phyloP scores from a whole-genome alignment of 2,888 invertebrate species.

The Lordiphosa andalusiaca region DNA sequence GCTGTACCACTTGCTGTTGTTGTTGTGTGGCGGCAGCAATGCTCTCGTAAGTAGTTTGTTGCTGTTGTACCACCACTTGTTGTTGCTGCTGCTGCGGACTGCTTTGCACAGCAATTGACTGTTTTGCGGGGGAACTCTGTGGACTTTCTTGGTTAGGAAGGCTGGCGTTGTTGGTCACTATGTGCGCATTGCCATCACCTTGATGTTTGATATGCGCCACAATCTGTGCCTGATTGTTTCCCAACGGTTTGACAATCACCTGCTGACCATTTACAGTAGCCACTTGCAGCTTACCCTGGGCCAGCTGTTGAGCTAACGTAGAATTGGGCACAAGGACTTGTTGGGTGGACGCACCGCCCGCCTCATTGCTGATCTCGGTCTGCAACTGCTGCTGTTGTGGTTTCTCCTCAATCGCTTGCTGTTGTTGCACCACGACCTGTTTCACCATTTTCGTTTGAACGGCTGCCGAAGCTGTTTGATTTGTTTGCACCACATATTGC shows the following conservation, averaged over 20 bases:
- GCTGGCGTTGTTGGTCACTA: conserved; percentile 77
- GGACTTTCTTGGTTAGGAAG: conserved; percentile 63
- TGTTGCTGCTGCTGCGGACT: conserved; percentile 39
- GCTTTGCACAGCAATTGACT: conserved; percentile 9
- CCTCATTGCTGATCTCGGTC: conserved; percentile 75
- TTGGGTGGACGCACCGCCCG: conserved; percentile 60
- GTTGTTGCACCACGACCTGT: conserved; percentile 65
- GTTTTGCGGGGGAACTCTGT: conserved; percentile 50
- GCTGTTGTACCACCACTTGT: conserved; percentile 38
- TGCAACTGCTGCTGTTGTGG: conserved; percentile 26
- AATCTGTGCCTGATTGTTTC: conserved; percentile 89
- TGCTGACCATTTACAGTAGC: conserved; percentile 93
- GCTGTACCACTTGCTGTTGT: conserved; percentile 32
- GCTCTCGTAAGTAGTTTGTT: conserved; percentile 24
- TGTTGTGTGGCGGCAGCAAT: conserved; percentile 30
- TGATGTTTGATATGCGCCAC: conserved; percentile 87
- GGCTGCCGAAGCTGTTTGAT: conserved; percentile 29
- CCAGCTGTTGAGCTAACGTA: conserved; percentile 89
- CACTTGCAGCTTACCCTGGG: conserved; percentile 90
- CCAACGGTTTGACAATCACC: conserved; percentile 89
- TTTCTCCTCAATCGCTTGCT: conserved; percentile 54
- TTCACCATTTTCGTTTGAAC: conserved; percentile 62
- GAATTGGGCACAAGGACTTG: conserved; percentile 90
- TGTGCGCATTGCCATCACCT: conserved; percentile 80
- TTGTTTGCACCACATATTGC: conserved; percentile 68